A percentile compares a stretch with the other conserved stretches of the same genome.
Conservation (phyloP, 2,888 invertebrate species). For the Drosophila subsilvestris region DNA sequence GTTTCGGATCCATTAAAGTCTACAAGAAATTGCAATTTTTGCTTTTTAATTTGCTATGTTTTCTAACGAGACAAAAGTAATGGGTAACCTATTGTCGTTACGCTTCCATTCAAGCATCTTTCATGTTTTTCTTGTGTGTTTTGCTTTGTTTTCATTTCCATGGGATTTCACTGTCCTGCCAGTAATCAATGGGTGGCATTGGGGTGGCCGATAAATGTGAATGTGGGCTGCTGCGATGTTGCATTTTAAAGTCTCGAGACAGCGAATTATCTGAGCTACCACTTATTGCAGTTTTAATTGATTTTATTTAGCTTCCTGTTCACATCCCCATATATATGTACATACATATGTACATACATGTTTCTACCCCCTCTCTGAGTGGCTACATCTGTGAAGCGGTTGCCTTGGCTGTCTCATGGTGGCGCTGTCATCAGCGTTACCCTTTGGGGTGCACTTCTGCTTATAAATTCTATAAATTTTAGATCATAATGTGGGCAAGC, state of each 20-base stretch:
- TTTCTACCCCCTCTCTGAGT: background rate
- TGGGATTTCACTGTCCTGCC: slow-evolving; percentile 61
- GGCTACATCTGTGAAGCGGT: slow-evolving; percentile 20
- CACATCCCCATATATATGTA: background rate
- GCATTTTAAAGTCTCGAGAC: slow-evolving; percentile 18
- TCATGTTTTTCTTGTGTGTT: slow-evolving; percentile 15
- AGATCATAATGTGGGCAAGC: slow-evolving; percentile 65
- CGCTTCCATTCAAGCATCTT: background rate
- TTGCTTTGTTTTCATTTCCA: slow-evolving; percentile 50
- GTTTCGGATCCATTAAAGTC: no score
- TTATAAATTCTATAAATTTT: slow-evolving; percentile 79
- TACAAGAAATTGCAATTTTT: no score
- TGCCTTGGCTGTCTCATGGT: slow-evolving; percentile 13
- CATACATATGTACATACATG: background rate
- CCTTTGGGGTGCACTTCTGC: slow-evolving; percentile 63
- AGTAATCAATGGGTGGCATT: slow-evolving; percentile 52
- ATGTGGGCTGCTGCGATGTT: slow-evolving; percentile 5
- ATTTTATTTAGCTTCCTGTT: slow-evolving; percentile 33
- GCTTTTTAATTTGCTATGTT: no score
- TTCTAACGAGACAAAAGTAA: background rate
- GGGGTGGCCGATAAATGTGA: slow-evolving; percentile 11
- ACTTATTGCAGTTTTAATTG: slow-evolving; percentile 54
- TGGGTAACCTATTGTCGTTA: background rate
- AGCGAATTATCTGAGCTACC: slow-evolving; percentile 1
- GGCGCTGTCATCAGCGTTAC: slow-evolving; percentile 41